phyloP scores from a whole-genome alignment of 2,797 vertebrate species.

The Propithecus perrieri region DNA sequence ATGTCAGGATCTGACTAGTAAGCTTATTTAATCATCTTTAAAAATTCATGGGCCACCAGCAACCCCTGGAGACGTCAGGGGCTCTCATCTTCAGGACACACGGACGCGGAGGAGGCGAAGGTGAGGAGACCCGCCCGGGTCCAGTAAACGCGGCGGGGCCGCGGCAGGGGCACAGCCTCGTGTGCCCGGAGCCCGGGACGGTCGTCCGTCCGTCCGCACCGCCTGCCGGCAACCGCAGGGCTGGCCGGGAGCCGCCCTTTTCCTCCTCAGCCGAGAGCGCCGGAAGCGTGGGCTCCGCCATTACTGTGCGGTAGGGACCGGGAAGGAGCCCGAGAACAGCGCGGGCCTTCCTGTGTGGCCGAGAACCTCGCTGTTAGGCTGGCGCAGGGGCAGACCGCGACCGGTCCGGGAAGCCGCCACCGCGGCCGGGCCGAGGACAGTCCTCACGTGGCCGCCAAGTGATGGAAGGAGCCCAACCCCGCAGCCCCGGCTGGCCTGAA shows the following conservation, averaged over 20 bases:
- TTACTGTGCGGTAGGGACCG: background rate
- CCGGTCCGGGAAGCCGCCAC: background rate
- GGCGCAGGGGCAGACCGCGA: background rate
- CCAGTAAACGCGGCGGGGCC: too few species aligned
- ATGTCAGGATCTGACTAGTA: background rate
- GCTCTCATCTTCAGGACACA: background rate
- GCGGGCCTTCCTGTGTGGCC: background rate
- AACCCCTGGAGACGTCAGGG: background rate
- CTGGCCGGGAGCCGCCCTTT: too few species aligned
- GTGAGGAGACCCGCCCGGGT: background rate
- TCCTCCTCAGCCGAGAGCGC: too few species aligned
- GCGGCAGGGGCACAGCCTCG: too few species aligned
- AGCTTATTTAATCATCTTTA: background rate
- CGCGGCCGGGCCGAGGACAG: background rate
- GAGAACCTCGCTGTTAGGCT: background rate
- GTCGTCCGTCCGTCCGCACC: too few species aligned
- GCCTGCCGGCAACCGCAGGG: too few species aligned
- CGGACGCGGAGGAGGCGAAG: too few species aligned
- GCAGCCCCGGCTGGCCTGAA: background rate
- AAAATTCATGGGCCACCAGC: background rate
- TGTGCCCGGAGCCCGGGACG: background rate
- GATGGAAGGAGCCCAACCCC: background rate
- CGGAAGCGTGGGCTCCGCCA: too few species aligned
- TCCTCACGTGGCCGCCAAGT: accelerated
- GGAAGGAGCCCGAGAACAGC: background rate